phyloP scores from a whole-genome alignment of 2,113 vertebrate species.

The Candoia aspera region DNA sequence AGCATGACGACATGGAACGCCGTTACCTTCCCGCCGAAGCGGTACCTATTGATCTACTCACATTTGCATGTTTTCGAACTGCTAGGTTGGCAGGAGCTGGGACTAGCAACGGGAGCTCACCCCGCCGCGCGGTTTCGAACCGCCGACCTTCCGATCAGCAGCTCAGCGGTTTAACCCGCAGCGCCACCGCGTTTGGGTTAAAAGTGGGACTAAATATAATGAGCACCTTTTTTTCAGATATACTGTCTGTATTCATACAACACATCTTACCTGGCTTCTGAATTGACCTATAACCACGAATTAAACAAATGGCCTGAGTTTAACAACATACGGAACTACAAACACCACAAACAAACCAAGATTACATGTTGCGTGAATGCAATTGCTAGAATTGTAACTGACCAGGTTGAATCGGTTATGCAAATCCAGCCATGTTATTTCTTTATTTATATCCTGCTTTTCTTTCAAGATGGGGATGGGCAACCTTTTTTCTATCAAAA shows the following conservation, averaged over 20 bases:
- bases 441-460: background rate
- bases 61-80: no score
- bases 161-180: no score
- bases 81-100: no score
- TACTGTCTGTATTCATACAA: background rate
- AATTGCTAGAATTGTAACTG: background rate
- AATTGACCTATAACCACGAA: background rate
- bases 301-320: background rate
- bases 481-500: background rate
- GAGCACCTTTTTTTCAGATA: background rate
- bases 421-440: background rate
- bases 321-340: background rate
- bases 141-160: no score
- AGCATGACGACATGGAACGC: no score
- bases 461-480: background rate
- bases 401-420: background rate
- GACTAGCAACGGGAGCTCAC: no score
- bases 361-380: background rate
- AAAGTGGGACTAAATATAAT: background rate
- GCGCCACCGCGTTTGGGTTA: no score
- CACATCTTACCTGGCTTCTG: background rate
- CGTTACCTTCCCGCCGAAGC: no score
- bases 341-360: background rate
- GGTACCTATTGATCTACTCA: no score
- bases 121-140: no score